Evolutionary conservation across 2,888 invertebrate species (phyloP), one percentile per base, ranked within the genome.

Genomic region (Cynaeus angustus): DNA sequence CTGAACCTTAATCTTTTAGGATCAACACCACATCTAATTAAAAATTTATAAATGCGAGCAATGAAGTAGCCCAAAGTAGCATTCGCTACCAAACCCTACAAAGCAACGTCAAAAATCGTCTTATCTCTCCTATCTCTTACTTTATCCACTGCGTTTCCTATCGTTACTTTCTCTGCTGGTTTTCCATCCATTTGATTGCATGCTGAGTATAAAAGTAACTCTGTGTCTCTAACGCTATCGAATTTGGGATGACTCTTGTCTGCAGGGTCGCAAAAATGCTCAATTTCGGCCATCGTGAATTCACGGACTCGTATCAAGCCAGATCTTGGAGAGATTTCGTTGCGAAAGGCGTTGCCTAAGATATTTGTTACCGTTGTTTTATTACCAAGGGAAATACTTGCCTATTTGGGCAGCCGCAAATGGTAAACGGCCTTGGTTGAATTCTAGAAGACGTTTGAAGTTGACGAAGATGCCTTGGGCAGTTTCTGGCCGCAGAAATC

Each of bases 401-500:
- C 99, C 99, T 80, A 99, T 98, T 87, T 99, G 99, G 8, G 99
- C 99, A 62, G 97, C 98, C 73, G 99, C 99, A 87, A 99, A 99
- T 21, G 99, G 99, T 33, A 99, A 85, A 73, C 91, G 91, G 5
- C 98, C 98, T 82, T 97, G 97, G 85, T 99, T 99, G 84, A 99
- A 99, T 85, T 98, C 98, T 62, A 99, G 85, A 21, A 99, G 88
- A 9, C 99, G 89, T 85, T 99, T 99, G 84, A 99, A 99, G 86
- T 99, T 99, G 0, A 99, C 99, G 86, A 99, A 99, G 77, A 99
- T 99, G 21, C 99, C 99, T 85, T 99, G 99, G 0, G 99, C 99
- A 9, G 99, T 99, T 88, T 99, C 99, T 14, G 99, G 99, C 69
- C 99, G 90, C 14, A 99, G 88, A 83, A 94, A 99, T 10, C 92